phyloP scores from a whole-genome alignment of 2,888 invertebrate genomes.

The Chouioia cunea region DNA sequence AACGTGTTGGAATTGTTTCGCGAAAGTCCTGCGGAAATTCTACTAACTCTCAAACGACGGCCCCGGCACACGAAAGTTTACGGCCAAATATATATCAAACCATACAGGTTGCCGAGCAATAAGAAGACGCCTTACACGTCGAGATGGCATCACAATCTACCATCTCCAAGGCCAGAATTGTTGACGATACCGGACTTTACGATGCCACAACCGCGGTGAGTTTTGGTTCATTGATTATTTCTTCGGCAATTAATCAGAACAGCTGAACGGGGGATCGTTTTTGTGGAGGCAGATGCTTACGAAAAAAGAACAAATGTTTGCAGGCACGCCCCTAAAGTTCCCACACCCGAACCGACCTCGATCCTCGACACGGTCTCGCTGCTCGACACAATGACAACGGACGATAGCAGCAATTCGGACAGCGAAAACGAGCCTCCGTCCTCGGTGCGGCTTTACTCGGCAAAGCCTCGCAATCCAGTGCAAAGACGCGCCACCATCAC shows the following conservation, averaged over 20 bases:
- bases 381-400: constrained; percentile 66
- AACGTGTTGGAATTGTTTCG: constrained; percentile 81
- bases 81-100: constrained; percentile 81
- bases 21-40: constrained; percentile 84
- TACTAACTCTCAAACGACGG: constrained; percentile 84
- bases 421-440: constrained; percentile 72
- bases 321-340: constrained; percentile 60
- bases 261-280: background rate
- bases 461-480: constrained; percentile 81
- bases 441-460: constrained; percentile 76
- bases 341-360: constrained; percentile 62
- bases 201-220: constrained; percentile 72
- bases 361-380: constrained; percentile 61
- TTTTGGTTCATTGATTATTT: constrained; percentile 7
- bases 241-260: constrained; percentile 14
- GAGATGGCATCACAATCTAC: constrained; percentile 78
- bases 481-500: constrained; percentile 91
- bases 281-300: background rate
- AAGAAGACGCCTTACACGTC: constrained; percentile 75
- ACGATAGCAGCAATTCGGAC: constrained; percentile 72
- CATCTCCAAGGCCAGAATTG: constrained; percentile 76
- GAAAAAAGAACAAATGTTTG: constrained; percentile 30
- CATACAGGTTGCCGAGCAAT: constrained; percentile 80
- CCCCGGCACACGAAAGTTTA: constrained; percentile 86
- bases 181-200: constrained; percentile 75